These are phyloP conservation scores for Planococcus citri DNA, from an alignment of 1,140 invertebrate species.

Conservation along the genomic window DNA sequence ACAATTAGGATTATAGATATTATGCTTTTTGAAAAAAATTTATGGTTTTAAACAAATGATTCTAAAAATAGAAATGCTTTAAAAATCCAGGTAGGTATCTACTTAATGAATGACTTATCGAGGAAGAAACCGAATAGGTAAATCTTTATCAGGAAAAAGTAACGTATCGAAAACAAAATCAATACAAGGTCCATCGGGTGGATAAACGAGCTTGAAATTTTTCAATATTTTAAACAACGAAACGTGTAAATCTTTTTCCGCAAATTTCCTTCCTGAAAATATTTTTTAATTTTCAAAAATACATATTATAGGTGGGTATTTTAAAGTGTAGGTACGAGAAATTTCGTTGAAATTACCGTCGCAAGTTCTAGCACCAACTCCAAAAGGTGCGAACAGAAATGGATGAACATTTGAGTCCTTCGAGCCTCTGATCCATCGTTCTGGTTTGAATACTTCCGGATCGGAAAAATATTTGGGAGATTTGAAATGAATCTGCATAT, in stretches of 20 bases:
- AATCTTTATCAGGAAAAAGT: slow-evolving; percentile 33
- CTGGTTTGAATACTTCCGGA: slow-evolving; percentile 38
- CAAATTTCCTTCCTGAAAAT: slow-evolving; percentile 38
- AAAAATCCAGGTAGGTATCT: too few relatives aligned
- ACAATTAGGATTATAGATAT: too few relatives aligned
- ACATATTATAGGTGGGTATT: too few relatives aligned
- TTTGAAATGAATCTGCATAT: slow-evolving; percentile 36
- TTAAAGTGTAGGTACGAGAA: too few relatives aligned
- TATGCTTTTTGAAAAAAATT: too few relatives aligned
- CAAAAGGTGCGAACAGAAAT: slow-evolving; percentile 43
- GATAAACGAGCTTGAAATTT: slow-evolving; percentile 32
- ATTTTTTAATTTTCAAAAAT: too few relatives aligned
- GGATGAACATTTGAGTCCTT: slow-evolving; percentile 32
- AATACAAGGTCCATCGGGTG: slow-evolving; percentile 25
- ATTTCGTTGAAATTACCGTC: slow-evolving; percentile 25
- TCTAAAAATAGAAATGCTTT: too few relatives aligned
- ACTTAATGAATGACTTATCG: neutral
- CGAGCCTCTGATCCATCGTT: slow-evolving; percentile 32
- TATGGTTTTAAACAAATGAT: too few relatives aligned
- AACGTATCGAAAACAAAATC: slow-evolving; percentile 31
- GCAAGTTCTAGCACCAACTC: slow-evolving; percentile 37
- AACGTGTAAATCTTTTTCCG: slow-evolving; percentile 38
- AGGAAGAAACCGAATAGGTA: slow-evolving; percentile 30
- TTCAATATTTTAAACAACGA: slow-evolving; percentile 36
- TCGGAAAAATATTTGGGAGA: slow-evolving; percentile 36